Base-by-base conservation (phyloP, 2,113 vertebrate genomes). In the Neolamprologus ventralis region DNA sequence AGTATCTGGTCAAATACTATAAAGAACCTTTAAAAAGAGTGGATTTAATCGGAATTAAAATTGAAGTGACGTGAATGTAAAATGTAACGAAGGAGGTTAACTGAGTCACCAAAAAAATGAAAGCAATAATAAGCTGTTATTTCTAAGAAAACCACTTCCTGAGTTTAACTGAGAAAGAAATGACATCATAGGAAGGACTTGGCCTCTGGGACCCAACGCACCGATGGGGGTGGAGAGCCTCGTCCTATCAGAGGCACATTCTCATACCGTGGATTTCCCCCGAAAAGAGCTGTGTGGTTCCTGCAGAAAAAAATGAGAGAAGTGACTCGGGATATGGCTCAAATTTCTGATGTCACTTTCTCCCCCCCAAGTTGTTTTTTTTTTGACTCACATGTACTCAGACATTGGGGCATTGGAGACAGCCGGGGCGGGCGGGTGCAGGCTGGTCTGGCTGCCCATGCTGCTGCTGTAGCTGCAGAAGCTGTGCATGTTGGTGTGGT, bases 381-480 rank as follows among this genome's bases (percentile, higher is more conserved):
- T 16, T 21, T 14, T 19, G 10, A 88, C 97, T 89, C 95, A 99
- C 98, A 98, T 99, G 95, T 99, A 99, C 93, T 99, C 97, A 0
- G 98, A 97, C 91, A 98, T 96, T 0, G 98, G 98, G 12, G 98
- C 97, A 0, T 97, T 97, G 95, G 97, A 97, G 94, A 97, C 88
- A 5, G 98, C 93, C 26, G 97, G 97, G 73, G 0, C 97, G 1
- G 95, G 94, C 1, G 97, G 98, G 40, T 98, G 98, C 2, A 99
- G 96, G 94, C 98, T 99, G 93, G 89, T 97, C 95, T 99, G 98
- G 93, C 98, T 99, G 92, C 98, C 98, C 95, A 98, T 96, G 93
- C 98, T 98, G 90, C 98, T 98, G 97, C 98, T 99, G 95, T 98
- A 99, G 95, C 98, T 99, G 95, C 98, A 98, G 95, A 99, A 98